Conservation (phyloP, 2,888 invertebrate species). For the Eueremaeus valkanovi region DNA sequence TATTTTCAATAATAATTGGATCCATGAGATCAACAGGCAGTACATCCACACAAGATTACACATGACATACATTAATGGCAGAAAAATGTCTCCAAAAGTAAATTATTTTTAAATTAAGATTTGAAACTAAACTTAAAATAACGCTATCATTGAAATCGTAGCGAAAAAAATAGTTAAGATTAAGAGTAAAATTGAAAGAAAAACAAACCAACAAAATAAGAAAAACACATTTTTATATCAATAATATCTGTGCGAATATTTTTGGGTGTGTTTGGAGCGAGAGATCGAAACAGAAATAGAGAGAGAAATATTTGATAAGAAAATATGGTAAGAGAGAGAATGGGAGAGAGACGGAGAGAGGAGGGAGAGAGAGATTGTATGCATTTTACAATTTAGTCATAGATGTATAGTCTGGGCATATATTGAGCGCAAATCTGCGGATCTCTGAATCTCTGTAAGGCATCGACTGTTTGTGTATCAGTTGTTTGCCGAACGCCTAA, state of each 20-base stretch:
- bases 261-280: slow-evolving; percentile 5
- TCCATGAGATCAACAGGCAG: slow-evolving; percentile 13
- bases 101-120: not conserved
- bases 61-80: not conserved
- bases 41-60: not conserved
- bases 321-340: not conserved
- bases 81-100: not conserved
- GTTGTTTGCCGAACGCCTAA: slow-evolving; percentile 8
- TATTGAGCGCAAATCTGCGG: not conserved
- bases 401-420: not conserved
- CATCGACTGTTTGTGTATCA: not conserved
- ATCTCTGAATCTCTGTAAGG: not conserved
- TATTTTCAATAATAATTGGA: not conserved
- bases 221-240: not conserved
- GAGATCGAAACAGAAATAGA: not conserved
- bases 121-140: not conserved
- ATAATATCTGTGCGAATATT: not conserved
- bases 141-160: not conserved
- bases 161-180: not conserved
- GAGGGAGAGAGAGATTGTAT: not conserved
- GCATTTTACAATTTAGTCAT: not conserved
- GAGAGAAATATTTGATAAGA: not conserved
- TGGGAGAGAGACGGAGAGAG: not conserved
- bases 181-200: not conserved
- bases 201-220: too few species aligned